Percentiles rank a stretch among this genome's conserved stretches.
Evolutionary conservation across 2,888 invertebrate genomes (phyloP).

Genomic region (Ochropleura plecta): DNA sequence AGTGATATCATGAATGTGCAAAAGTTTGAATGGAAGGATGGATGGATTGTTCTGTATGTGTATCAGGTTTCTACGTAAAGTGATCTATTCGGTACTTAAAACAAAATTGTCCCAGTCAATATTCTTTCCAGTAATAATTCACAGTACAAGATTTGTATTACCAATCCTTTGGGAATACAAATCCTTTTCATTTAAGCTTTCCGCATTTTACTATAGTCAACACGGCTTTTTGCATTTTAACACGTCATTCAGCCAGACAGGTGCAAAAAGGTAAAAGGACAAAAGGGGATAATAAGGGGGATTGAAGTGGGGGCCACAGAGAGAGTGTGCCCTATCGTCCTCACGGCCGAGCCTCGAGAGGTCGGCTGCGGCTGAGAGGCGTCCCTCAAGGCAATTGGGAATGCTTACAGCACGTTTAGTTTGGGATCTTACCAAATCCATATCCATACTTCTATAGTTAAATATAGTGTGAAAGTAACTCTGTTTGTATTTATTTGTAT

Average conservation of each 20-base stretch:
- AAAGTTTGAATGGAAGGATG: too few species aligned
- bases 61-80: not conserved
- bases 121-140: not conserved
- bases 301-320: slow-evolving; percentile 76
- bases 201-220: slow-evolving; percentile 55
- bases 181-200: slow-evolving; percentile 47
- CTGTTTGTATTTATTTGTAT: too few species aligned
- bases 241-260: slow-evolving; percentile 73
- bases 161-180: slow-evolving; percentile 13
- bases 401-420: slow-evolving; percentile 66
- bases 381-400: slow-evolving; percentile 64
- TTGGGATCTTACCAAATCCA: slow-evolving; percentile 56
- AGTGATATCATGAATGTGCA: too few species aligned
- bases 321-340: slow-evolving; percentile 83
- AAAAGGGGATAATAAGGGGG: slow-evolving; percentile 81
- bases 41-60: not conserved
- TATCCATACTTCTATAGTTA: too few species aligned
- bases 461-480: too few species aligned
- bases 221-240: slow-evolving; percentile 64
- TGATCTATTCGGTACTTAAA: not conserved
- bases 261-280: slow-evolving; percentile 81
- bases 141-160: not conserved
- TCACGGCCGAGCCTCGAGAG: slow-evolving; percentile 70
- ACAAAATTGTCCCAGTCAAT: not conserved
- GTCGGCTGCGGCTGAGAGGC: slow-evolving; percentile 61